Evolutionary conservation across 2,797 vertebrate genomes (phyloP), one percentile per base, ranked within the genome.

Genomic region (Sylvilagus floridanus): DNA sequence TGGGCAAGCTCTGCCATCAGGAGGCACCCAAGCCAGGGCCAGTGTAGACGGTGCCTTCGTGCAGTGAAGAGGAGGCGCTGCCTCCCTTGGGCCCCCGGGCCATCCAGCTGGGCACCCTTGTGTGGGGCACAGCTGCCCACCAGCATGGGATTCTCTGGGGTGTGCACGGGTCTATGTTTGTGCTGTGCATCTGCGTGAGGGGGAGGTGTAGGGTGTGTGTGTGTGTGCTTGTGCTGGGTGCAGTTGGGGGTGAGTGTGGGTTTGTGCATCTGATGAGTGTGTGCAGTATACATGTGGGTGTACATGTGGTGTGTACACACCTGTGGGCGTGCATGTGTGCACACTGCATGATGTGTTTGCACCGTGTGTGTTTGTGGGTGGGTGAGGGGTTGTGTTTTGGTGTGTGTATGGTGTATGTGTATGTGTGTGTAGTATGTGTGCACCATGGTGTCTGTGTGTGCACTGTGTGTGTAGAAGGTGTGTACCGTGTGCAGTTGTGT

Each of bases 11-110:
- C 63, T 84, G 28, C 28, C 7, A 1, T 35, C 14, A n/a, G 0
- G 10, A 1, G 16, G 28, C 19, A 35, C 73, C 52, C 57, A 26
- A 28, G 21, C 32, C 85, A 13, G 0, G 0, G 75, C 0, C 0
- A 54, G 28, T 32, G 17, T 7, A 28, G 57, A 13, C 1, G 2
- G 16, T 21, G 12, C 4, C 73, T 84, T 47, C 17, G 47, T 52
- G 47, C 13, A 24, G 32, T 3, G 63, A 63, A 72, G 11, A 16
- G 21, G 11, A 21, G 21, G 26, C 0, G 3, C 9, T 17, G 57
- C 32, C 37, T 14, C 30, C 8, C 24, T 73, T 22, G 14, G 32
- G 4, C 62, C 35, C 4, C 0, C 0, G 2, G 47, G 11, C 28
- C 50, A 42, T 35, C 37, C 69, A 22, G 16, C 42, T 0, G 2